Evolutionary conservation across 2,113 vertebrate genomes (phyloP).

Genomic region (Elgaria multicarinata): DNA sequence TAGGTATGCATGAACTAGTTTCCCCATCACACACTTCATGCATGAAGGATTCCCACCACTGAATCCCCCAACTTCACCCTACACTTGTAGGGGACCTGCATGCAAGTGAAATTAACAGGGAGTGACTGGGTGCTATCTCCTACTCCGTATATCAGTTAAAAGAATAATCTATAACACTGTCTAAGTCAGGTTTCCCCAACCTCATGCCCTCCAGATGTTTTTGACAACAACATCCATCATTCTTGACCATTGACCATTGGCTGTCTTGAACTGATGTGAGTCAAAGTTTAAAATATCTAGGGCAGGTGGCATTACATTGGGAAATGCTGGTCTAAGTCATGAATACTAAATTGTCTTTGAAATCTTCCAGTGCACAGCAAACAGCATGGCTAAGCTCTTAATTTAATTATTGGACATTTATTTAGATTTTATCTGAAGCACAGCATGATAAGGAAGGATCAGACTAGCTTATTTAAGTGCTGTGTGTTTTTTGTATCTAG

Average conservation of each 20-base stretch:
- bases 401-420: slow-evolving; percentile 75
- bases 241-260: too few relatives aligned
- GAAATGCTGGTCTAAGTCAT: rapidly evolving
- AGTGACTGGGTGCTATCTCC: too few relatives aligned
- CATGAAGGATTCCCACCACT: background rate
- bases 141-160: background rate
- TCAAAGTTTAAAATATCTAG: too few relatives aligned
- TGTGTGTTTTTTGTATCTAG: slow-evolving; percentile 50
- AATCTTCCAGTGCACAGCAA: slow-evolving; percentile 34
- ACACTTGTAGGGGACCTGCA: background rate
- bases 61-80: background rate
- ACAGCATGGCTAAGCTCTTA: slow-evolving; percentile 60
- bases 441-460: slow-evolving; percentile 51
- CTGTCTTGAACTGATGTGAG: too few relatives aligned
- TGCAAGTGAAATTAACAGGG: background rate
- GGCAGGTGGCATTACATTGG: background rate
- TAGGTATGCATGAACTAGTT: too few relatives aligned
- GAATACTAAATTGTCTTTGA: background rate
- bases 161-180: background rate
- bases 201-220: too few relatives aligned
- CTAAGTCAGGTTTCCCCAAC: too few relatives aligned
- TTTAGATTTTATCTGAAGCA: slow-evolving; percentile 70
- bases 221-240: too few relatives aligned
- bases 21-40: background rate
- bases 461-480: slow-evolving; percentile 62